Percentiles rank a stretch among this genome's conserved stretches.
phyloP scores from a whole-genome alignment of 2,113 vertebrate species.

The Talpa occidentalis region DNA sequence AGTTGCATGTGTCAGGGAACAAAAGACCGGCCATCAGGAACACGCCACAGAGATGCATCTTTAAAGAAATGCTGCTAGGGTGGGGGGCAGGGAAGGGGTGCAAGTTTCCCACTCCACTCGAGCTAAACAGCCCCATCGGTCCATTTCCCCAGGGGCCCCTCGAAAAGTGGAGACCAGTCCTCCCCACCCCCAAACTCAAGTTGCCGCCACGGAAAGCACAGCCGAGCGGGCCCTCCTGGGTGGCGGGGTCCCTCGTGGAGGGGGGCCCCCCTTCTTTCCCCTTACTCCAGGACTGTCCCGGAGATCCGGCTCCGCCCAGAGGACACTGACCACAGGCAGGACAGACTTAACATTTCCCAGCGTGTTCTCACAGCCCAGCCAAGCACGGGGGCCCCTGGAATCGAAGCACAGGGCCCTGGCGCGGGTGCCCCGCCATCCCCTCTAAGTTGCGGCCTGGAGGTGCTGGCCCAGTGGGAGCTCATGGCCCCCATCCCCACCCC shows the following conservation, averaged over 20 bases:
- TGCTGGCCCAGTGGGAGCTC: neutral
- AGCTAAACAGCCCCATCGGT: neutral
- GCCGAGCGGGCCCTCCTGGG: neutral
- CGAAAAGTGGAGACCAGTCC: neutral
- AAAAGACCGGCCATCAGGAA: conserved; percentile 43
- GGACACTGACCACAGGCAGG: neutral
- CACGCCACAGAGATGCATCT: neutral
- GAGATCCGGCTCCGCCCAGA: neutral
- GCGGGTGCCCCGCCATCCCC: neutral
- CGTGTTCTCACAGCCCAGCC: neutral
- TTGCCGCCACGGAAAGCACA: neutral
- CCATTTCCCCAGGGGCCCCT: neutral
- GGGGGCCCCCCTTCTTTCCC: neutral
- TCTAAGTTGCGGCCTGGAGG: neutral
- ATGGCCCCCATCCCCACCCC: too few species aligned
- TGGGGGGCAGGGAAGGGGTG: neutral
- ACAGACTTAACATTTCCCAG: neutral
- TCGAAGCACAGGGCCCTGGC: neutral
- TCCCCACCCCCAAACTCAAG: neutral
- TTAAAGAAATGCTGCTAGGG: neutral
- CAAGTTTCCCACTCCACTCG: neutral
- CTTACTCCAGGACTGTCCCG: neutral
- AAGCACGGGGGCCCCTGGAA: neutral
- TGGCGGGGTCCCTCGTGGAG: neutral
- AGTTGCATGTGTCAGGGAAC: neutral